phyloP scores from a whole-genome alignment of 2,888 invertebrate species.

The Papilio protenor region DNA sequence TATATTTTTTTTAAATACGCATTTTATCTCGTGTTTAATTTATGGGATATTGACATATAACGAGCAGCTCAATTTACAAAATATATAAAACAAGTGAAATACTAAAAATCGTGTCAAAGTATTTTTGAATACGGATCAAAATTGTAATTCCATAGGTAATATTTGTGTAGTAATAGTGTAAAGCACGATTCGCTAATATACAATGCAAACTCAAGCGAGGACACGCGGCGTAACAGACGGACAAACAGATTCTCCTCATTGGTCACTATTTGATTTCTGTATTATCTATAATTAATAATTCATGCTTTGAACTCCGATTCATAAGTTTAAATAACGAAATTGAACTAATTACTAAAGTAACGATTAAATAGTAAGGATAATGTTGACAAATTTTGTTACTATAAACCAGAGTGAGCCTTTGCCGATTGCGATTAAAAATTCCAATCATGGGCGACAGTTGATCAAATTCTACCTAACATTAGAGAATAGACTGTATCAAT shows the following conservation, averaged over 20 bases:
- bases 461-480: neutral
- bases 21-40: neutral
- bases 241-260: constrained; percentile 33
- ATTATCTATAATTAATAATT: neutral
- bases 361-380: neutral
- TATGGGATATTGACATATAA: neutral
- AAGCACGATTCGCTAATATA: constrained; percentile 34
- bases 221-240: neutral
- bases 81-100: neutral
- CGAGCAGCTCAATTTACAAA: neutral
- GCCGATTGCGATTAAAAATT: neutral
- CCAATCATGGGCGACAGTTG: neutral
- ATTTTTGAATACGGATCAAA: neutral
- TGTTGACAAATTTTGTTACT: neutral
- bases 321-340: neutral
- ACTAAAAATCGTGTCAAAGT: neutral
- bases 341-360: neutral
- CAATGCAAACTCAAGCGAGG: constrained; percentile 33
- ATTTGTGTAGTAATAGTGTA: neutral
- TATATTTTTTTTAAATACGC: neutral
- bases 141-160: neutral
- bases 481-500: neutral
- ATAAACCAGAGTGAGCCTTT: neutral
- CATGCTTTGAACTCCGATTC: neutral
- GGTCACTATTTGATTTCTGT: constrained; percentile 24